Base-by-base conservation (phyloP, 2,888 invertebrate genomes). In the Troides oblongomaculatus region DNA sequence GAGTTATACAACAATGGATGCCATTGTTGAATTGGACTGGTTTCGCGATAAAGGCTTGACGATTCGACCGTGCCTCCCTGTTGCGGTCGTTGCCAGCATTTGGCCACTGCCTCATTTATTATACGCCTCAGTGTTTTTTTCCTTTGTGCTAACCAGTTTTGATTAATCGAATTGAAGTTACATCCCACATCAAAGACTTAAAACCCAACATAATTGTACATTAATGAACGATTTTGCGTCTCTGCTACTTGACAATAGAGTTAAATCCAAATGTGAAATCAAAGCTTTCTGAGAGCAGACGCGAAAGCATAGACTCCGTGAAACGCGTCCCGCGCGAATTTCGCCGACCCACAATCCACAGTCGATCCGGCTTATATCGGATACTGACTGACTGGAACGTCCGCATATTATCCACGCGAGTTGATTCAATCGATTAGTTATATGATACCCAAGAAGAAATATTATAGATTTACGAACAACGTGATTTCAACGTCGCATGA, bases 11-110 rank as follows among this genome's bases (percentile, higher is more conserved):
- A 85, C 82, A 86, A 85, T 83, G 81, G 80, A 79, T 75, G 72
- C 81, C 78, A 87, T 88, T 88, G 87, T 88, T 85, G 76, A 73
- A 74, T 79, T 73, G 80, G 76, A 84, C 83, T 84, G 81, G 84
- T 84, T 86, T 84, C 74, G 76, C 79, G 81, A 81, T 83, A 81
- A 84, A 81, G 81, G 81, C 53, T 30, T 64, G 64, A 64, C 69
- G 64, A 57, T 61, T 57, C 56, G 39, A 56, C 25, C 21, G 56
- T 59, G 59, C 56, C n/a, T 56, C 64, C 64, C 23, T 59, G 56
- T 57, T 74, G 72, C 75, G 75, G 73, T 75, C 76, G 73, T 74
- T 74, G 74, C 66, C 77, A 77, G 80, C 78, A 79, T 78, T 79
- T 79, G 81, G 78, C 79, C 79, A 82, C 82, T 83, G 74, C 73